A percentile compares a stretch with the other conserved stretches of the same genome.
Evolutionary conservation across 2,888 invertebrate genomes (phyloP).

Genomic region (Camptogramma bilineatum): DNA sequence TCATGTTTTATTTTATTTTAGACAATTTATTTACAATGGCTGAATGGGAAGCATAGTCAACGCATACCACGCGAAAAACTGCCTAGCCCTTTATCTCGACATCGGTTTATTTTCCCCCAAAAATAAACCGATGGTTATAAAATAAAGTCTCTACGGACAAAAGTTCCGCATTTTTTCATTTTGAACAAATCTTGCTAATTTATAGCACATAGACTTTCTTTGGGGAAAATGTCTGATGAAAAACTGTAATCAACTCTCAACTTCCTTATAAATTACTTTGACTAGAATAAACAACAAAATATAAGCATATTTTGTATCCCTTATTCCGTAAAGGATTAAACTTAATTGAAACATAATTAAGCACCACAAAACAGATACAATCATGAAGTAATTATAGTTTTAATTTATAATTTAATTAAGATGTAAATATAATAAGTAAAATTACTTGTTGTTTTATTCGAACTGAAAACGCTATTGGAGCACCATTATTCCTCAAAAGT

Average conservation of each 20-base stretch:
- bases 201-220: constrained; percentile 30
- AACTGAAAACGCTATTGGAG: neutral
- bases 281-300: neutral
- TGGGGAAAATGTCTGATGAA: constrained; percentile 33
- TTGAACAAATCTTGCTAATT: constrained; percentile 35
- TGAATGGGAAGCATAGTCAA: no score
- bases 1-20: no score
- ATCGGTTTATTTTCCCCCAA: neutral
- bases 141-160: constrained; percentile 8
- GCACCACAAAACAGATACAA: neutral
- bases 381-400: neutral
- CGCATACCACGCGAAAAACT: no score
- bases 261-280: constrained; percentile 13
- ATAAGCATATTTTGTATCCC: neutral
- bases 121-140: neutral
- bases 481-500: no score
- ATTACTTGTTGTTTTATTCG: neutral
- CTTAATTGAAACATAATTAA: neutral
- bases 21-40: no score
- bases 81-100: neutral
- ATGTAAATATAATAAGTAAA: neutral
- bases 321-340: no score
- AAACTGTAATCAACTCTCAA: constrained; percentile 36
- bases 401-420: neutral
- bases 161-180: constrained; percentile 27